Percentiles rank a stretch among this genome's conserved stretches.
These are phyloP conservation scores for Coracias cyanogaster DNA, from an alignment of 2,797 vertebrate species.

Conservation along the genomic window DNA sequence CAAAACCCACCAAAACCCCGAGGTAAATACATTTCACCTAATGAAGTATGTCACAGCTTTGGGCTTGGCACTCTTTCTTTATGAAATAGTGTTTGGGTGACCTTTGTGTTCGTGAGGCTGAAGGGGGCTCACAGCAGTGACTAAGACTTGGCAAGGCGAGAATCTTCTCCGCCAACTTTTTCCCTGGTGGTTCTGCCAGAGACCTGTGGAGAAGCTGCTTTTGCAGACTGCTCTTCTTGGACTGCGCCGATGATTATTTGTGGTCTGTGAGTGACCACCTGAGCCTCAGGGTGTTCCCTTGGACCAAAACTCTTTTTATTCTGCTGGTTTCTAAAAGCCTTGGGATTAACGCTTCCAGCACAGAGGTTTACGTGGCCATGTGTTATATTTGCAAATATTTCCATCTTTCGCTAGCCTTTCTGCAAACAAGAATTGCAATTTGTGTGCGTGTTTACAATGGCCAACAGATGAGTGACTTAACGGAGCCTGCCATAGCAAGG, in stretches of 20 bases:
- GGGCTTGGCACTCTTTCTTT: background rate
- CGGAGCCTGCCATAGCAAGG: background rate
- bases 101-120: background rate
- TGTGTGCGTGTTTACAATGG: background rate
- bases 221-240: background rate
- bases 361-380: accelerated
- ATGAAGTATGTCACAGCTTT: background rate
- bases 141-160: background rate
- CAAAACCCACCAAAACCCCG: background rate
- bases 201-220: background rate
- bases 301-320: background rate
- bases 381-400: background rate
- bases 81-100: background rate
- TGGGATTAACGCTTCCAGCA: background rate
- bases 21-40: background rate
- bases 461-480: background rate
- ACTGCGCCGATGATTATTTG: background rate
- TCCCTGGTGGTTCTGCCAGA: background rate
- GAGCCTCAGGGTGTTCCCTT: background rate
- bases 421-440: background rate
- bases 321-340: background rate
- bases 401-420: background rate
- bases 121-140: background rate
- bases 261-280: background rate
- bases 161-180: background rate